Percentiles rank a stretch among this genome's conserved stretches.
Evolutionary conservation across 2,113 vertebrate genomes (phyloP).

Genomic region (Alaudala cheleensis): DNA sequence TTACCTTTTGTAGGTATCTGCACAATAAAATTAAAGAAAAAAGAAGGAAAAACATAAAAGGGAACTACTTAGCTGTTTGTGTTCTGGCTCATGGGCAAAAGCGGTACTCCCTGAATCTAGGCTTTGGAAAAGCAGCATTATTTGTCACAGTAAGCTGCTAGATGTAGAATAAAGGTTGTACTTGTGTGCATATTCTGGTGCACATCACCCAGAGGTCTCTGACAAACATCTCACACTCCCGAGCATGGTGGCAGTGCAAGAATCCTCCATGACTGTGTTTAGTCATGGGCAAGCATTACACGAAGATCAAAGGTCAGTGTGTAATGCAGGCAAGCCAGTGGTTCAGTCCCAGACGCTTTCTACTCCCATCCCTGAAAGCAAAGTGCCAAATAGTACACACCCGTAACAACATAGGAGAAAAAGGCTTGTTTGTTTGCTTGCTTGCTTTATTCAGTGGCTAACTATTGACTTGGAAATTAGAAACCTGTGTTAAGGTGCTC

Average conservation of each 20-base stretch:
- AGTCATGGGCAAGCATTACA: background rate
- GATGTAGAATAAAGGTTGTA: background rate
- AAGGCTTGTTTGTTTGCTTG: background rate
- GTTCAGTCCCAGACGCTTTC: background rate
- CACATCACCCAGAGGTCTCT: background rate
- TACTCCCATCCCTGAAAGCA: background rate
- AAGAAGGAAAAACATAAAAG: background rate
- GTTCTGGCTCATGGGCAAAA: background rate
- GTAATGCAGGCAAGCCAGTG: background rate
- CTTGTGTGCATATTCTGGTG: background rate
- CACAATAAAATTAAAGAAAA: background rate
- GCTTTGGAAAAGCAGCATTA: accelerated
- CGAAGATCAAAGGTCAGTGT: background rate
- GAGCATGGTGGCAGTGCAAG: background rate
- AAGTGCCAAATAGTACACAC: background rate
- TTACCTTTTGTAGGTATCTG: background rate
- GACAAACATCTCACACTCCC: background rate
- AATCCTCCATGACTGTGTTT: background rate
- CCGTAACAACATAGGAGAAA: background rate
- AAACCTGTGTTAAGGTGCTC: background rate
- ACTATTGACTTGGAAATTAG: background rate
- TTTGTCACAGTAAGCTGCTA: background rate
- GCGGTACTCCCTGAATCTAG: background rate
- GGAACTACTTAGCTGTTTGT: background rate
- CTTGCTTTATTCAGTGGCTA: background rate